Conservation (phyloP, 2,797 vertebrate species). For the Percopsis omiscomaycus region DNA sequence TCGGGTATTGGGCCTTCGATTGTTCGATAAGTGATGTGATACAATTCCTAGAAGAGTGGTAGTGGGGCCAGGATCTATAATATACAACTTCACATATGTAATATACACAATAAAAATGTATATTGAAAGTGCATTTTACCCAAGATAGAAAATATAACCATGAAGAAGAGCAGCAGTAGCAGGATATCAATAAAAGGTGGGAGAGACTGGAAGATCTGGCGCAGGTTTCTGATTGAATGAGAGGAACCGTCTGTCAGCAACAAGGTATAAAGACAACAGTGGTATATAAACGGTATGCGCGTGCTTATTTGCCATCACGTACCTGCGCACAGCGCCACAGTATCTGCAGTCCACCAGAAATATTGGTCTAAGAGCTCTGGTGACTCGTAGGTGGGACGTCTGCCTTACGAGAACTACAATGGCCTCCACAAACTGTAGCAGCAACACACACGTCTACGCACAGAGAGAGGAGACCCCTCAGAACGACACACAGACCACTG, state of each 20-base stretch:
- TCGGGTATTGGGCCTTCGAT: too few relatives aligned
- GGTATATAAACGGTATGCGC: not conserved
- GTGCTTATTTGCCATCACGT: slow-evolving; percentile 7
- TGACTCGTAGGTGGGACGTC: slow-evolving; percentile 93
- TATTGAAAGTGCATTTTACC: slow-evolving; percentile 76
- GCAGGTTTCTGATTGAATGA: slow-evolving; percentile 84
- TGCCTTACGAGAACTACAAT: slow-evolving; percentile 95
- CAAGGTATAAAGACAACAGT: not conserved
- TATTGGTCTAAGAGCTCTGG: slow-evolving; percentile 93
- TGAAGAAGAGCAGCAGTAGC: slow-evolving; percentile 95
- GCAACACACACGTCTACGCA: slow-evolving; percentile 85
- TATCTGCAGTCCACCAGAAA: slow-evolving; percentile 98
- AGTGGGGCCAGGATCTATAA: too few relatives aligned
- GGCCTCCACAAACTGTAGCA: slow-evolving; percentile 93
- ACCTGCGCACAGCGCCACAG: slow-evolving; percentile 95
- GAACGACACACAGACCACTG: not conserved
- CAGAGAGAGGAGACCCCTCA: slow-evolving; percentile 14
- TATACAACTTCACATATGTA: too few relatives aligned
- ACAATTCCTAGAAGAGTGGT: too few relatives aligned
- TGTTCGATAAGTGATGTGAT: too few relatives aligned
- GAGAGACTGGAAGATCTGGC: slow-evolving; percentile 98
- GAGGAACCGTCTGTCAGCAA: slow-evolving; percentile 30
- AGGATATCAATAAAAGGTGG: slow-evolving; percentile 99
- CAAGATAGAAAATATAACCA: slow-evolving; percentile 96
- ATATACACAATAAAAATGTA: too few relatives aligned